phyloP scores from a whole-genome alignment of 37 sponge, comb jelly and placozoan genomes.

The Axinella damicornis region DNA sequence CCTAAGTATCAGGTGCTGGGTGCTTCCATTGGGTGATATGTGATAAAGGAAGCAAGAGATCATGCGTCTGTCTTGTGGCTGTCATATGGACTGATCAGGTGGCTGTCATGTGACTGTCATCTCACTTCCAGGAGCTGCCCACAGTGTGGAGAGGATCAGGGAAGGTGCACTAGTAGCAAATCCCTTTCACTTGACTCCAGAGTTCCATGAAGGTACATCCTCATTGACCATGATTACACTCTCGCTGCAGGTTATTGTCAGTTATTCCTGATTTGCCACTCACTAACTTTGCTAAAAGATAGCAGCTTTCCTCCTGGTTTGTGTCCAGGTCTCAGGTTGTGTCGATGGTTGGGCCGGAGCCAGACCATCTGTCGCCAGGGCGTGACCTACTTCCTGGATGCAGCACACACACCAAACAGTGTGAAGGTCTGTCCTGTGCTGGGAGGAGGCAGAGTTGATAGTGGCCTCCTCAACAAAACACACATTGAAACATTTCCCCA shows the following conservation, averaged over 20 bases:
- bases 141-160: background rate
- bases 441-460: too few relatives aligned
- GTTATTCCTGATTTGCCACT: too few relatives aligned
- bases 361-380: conserved; percentile 64
- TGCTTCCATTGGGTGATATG: too few relatives aligned
- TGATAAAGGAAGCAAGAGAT: background rate
- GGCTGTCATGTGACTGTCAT: too few relatives aligned
- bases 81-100: too few relatives aligned
- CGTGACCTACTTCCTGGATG: conserved; percentile 92
- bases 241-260: too few relatives aligned
- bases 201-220: conserved; percentile 55
- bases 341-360: conserved; percentile 89
- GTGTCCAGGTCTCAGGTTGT: conserved; percentile 71
- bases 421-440: conserved; percentile 59
- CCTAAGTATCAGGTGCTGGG: background rate
- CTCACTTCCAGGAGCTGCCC: background rate
- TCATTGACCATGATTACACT: too few relatives aligned
- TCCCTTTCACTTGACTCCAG: conserved; percentile 35
- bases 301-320: too few relatives aligned
- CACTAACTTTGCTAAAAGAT: too few relatives aligned
- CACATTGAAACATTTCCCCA: too few relatives aligned
- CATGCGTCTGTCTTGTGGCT: background rate
- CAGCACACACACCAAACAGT: conserved; percentile 93
- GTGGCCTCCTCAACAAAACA: background rate
- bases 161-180: conserved; percentile 45